Evolutionary conservation across 2,113 vertebrate genomes (phyloP), one percentile per base, ranked within the genome.

Genomic region (Thunnus thynnus): DNA sequence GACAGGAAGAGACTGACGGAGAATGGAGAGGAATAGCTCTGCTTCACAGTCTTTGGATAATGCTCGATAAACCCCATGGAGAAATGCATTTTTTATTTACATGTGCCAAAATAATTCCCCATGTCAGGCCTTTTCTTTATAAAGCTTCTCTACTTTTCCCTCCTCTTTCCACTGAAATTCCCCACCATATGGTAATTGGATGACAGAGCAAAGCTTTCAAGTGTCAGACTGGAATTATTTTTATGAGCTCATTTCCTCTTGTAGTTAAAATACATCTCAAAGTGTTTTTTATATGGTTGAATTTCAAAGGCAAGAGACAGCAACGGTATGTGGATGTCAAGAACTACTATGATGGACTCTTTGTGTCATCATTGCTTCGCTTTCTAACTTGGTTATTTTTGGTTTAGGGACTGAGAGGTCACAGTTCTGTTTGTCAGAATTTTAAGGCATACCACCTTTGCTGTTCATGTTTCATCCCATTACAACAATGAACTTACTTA

Each of bases 21-120:
- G 50, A 66, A 62, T 18, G 30, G 4, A 27, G 48, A 54, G 27
- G 13, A 41, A 55, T 18, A 18, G n/a, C 25, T 50, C 4, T 17
- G 13, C 60, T 18, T 25, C 8, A 44, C 25, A 47, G 52, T 70
- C 27, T 55, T 16, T 44, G 10, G 13, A 27, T 64, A 65, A 67
- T 47, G 12, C 55, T 50, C 8, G 12, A 50, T 48, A 32, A 60
- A 30, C 68, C 6, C 22, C 50, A 13, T 18, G 14, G 22, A 55
- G 36, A 55, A 62, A 54, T 68, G 32, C 16, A 60, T 74, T 67
- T 63, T 60, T 58, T 73, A 56, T 80, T 73, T 86, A 69, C 52
- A 22, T 12, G 20, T 66, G 65, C 54, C 46, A 70, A 55, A 69
- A 65, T 60, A 65, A 82, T 73, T 57, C 54, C 27, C 4, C 46